Evolutionary conservation across 2,797 vertebrate genomes (phyloP), one percentile per base, ranked within the genome.

Genomic region (Danio albolineatus): DNA sequence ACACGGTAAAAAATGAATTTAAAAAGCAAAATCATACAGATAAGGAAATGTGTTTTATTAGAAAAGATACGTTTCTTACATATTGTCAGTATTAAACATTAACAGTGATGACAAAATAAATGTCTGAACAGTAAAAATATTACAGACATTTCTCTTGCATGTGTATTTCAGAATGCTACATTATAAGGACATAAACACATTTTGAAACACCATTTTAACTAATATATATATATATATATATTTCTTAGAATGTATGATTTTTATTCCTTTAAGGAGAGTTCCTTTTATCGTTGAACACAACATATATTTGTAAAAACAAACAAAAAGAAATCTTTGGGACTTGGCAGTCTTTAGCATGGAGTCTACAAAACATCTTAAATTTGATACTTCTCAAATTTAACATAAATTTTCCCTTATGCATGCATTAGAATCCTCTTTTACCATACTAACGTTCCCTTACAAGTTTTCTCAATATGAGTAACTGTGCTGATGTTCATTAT

Each of bases 21-120:
- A 28, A 54, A 8, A 67, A 48, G 7, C 16, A 19, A 67, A 48
- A 14, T 38, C 38, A 76, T 38, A 53, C 28, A 28, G 28, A 28
- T n/a, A n/a, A 12, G 62, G 49, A 41, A 21, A 21, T 4, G 36
- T 62, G n/a, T 70, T 76, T 67, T 56, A 38, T 76, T 14, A 64
- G n/a, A 76, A 76, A 66, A 76, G 21, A 76, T 17, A 44, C 19
- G 65, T 64, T 67, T 46, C 43, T 44, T 65, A 41, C 16, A 46
- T 46, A 57, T 67, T 67, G 56, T 16, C 41, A 56, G 38, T 76
- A 76, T 65, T 65, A 65, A 66, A 66, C 66, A 76, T 53, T 6
- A 28, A 66, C 7, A 44, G 10, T 12, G 61, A 39, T 44, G 38
- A 17, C 38, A 70, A 72, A 66, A 44, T 76, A 28, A 54, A 43